Percentiles rank a stretch among this genome's conserved stretches.
Conservation (phyloP, 2,113 vertebrate species). For the Thermophis baileyi region DNA sequence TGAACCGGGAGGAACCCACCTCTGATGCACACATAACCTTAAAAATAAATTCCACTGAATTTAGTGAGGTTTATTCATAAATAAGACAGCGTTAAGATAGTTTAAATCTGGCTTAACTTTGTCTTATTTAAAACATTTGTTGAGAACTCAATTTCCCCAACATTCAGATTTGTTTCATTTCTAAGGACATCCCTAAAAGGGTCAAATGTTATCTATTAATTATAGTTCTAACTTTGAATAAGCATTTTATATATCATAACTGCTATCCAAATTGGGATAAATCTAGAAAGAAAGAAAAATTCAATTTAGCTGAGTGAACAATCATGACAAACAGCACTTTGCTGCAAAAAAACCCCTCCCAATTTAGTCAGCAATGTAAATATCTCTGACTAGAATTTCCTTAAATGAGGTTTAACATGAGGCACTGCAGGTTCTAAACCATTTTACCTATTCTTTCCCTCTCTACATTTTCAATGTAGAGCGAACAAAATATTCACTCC, state of each 20-base stretch:
- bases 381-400: neutral
- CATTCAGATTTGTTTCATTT: neutral
- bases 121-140: neutral
- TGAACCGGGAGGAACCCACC: too few relatives aligned
- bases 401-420: neutral
- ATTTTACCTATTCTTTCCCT: rapidly evolving
- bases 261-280: neutral
- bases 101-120: neutral
- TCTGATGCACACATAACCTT: too few relatives aligned
- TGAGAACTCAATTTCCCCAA: neutral
- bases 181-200: neutral
- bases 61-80: neutral
- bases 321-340: neutral
- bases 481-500: neutral
- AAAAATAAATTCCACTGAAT: neutral
- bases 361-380: neutral
- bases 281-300: neutral
- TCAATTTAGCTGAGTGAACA: neutral
- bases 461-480: neutral
- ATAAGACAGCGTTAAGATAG: neutral
- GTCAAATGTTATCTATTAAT: neutral
- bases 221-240: neutral
- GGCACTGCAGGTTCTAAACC: rapidly evolving
- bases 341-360: neutral
- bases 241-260: neutral